A percentile compares a stretch with the other conserved stretches of the same genome.
These are phyloP conservation scores for Tipula unca DNA, from an alignment of 2,888 invertebrate genomes.

Conservation along the genomic window DNA sequence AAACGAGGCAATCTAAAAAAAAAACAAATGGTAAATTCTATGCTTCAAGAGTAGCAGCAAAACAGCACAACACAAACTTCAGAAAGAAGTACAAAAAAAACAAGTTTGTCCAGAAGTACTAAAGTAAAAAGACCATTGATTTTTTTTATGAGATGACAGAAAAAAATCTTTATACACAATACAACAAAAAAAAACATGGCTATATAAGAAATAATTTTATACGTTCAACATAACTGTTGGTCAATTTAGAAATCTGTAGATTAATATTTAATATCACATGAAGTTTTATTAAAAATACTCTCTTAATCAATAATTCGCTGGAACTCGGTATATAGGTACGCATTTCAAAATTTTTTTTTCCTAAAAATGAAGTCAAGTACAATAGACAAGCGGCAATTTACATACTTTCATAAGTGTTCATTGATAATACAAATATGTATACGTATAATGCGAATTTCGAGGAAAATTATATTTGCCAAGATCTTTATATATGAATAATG, in stretches of 20 bases:
- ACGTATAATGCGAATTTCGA: neutral
- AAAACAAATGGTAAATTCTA: neutral
- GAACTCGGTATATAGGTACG: neutral
- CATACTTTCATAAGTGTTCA: neutral
- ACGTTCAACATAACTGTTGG: neutral
- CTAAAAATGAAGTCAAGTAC: neutral
- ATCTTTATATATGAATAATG: neutral
- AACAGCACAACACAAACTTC: neutral
- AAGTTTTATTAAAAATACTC: neutral
- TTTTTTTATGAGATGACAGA: neutral
- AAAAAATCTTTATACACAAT: neutral
- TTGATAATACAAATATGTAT: neutral
- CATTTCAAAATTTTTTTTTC: neutral
- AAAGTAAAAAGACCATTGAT: neutral
- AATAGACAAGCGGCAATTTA: neutral
- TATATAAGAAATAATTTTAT: too few species aligned
- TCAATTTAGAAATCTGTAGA: neutral
- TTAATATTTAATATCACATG: neutral
- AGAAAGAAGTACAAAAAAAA: neutral
- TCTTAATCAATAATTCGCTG: neutral
- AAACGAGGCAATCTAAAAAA: neutral
- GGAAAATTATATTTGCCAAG: neutral
- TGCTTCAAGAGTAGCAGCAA: neutral
- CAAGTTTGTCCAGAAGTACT: slow-evolving; percentile 8
- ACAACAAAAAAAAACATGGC: neutral